Percentiles rank a stretch among this genome's conserved stretches.
Evolutionary conservation across 2,797 vertebrate species (phyloP).

Genomic region (Pipistrellus pipistrellus): DNA sequence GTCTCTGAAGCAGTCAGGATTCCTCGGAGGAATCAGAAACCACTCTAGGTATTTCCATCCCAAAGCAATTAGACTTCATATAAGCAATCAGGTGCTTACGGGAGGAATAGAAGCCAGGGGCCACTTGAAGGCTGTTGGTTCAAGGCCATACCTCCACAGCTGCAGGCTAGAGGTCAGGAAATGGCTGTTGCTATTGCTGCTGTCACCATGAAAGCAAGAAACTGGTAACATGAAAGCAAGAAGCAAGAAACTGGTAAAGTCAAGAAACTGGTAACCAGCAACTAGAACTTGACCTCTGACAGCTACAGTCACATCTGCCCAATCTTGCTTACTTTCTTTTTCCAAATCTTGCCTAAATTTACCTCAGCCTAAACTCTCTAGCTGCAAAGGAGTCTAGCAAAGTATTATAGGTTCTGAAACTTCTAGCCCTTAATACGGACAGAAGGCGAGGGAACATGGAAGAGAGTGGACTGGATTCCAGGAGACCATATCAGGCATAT

Average conservation of each 20-base stretch:
- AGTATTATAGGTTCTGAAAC: background rate
- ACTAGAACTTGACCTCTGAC: background rate
- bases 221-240: no score
- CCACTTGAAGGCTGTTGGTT: background rate
- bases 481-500: background rate
- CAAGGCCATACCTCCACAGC: background rate
- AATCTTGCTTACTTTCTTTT: background rate
- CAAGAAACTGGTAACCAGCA: background rate
- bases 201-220: background rate
- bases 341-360: background rate
- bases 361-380: constrained; percentile 30
- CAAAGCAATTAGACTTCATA: background rate
- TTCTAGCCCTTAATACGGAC: background rate
- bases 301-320: background rate
- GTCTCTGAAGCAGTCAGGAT: background rate
- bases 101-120: background rate
- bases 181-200: background rate
- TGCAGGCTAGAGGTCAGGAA: background rate
- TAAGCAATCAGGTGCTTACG: background rate
- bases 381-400: constrained; percentile 2
- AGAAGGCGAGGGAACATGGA: background rate
- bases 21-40: background rate
- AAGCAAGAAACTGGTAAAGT: no score
- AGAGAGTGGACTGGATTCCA: background rate
- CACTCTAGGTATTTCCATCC: background rate